phyloP scores from a whole-genome alignment of 2,888 invertebrate genomes.

The Pterostichus niger region DNA sequence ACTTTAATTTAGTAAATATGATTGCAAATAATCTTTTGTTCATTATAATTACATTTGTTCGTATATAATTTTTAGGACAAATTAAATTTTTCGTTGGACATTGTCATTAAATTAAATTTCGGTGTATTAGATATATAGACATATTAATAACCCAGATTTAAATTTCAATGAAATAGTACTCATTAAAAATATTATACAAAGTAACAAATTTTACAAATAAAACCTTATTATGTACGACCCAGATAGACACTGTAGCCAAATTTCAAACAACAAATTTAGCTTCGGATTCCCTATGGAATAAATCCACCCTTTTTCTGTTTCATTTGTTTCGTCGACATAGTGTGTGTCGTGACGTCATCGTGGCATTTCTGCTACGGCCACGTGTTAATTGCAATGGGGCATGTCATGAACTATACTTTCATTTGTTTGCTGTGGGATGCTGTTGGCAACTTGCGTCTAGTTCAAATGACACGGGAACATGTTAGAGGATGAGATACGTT shows the following conservation, averaged over 20 bases:
- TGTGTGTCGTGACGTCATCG: slow-evolving; percentile 20
- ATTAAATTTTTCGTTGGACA: slow-evolving; percentile 3
- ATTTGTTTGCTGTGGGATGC: slow-evolving; percentile 35
- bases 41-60: no score
- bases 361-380: slow-evolving; percentile 24
- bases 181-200: slow-evolving; percentile 14
- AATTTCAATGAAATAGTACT: slow-evolving; percentile 31
- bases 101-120: slow-evolving; percentile 11
- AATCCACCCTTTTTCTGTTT: slow-evolving; percentile 51
- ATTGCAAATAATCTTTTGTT: no score
- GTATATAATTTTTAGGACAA: neutral
- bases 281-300: slow-evolving; percentile 6
- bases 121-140: neutral
- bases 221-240: slow-evolving; percentile 21
- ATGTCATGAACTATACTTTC: slow-evolving; percentile 45
- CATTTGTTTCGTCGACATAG: neutral
- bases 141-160: slow-evolving; percentile 26
- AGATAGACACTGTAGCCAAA: slow-evolving; percentile 29
- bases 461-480: slow-evolving; percentile 36
- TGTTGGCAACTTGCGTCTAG: slow-evolving; percentile 2
- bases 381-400: slow-evolving; percentile 29
- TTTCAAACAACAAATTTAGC: slow-evolving; percentile 22
- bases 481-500: slow-evolving; percentile 32
- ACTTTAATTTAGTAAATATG: no score
- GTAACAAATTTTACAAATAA: neutral